Evolutionary conservation across 1,140 invertebrate species (phyloP).

Genomic region (Leptopilina clavipes): DNA sequence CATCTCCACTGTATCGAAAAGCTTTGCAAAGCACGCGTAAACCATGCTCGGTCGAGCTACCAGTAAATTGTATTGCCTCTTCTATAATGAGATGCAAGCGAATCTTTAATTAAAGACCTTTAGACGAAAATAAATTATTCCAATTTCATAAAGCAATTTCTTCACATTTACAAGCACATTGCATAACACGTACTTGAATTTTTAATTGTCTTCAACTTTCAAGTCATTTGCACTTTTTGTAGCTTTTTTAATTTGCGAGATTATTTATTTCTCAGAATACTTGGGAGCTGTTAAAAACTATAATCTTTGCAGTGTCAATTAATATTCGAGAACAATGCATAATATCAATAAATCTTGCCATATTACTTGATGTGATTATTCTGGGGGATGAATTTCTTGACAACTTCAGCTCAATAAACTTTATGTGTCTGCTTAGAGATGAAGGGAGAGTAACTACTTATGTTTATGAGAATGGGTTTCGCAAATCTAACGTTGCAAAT

Average conservation of each 20-base stretch:
- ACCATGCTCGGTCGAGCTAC: not conserved
- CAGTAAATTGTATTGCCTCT: slow-evolving; percentile 13
- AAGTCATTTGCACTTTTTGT: no score
- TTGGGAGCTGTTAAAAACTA: no score
- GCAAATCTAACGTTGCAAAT: not conserved
- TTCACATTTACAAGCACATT: not conserved
- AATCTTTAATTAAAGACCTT: slow-evolving; percentile 9
- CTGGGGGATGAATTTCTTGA: not conserved
- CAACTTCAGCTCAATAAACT: not conserved
- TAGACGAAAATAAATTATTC: not conserved
- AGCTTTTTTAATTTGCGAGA: no score
- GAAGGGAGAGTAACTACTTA: not conserved
- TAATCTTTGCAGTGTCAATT: no score
- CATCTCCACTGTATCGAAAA: slow-evolving; percentile 21
- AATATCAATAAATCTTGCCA: no score
- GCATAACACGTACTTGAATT: no score
- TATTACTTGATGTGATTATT: not conserved
- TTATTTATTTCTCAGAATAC: no score
- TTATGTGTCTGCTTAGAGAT: not conserved
- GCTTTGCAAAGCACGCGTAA: not conserved
- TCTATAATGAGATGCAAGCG: not conserved
- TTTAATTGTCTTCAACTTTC: no score
- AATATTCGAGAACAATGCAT: no score
- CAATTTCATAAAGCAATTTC: not conserved
- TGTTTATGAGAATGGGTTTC: not conserved